phyloP scores from a whole-genome alignment of 2,113 vertebrate species.

The Nanorana parkeri region DNA sequence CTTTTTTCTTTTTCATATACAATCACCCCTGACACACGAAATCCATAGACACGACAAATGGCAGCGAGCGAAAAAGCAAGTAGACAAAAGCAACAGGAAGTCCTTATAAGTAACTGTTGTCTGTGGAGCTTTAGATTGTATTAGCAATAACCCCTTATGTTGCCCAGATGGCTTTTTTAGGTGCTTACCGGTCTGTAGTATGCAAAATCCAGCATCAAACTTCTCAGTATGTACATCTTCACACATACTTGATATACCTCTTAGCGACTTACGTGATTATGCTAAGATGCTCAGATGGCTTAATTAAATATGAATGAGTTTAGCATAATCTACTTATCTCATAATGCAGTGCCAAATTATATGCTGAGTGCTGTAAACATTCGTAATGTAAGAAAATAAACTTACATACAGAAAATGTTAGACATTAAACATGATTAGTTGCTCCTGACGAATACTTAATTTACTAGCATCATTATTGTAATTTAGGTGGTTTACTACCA shows the following conservation, averaged over 20 bases:
- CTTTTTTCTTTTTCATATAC: no score
- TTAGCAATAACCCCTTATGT: neutral
- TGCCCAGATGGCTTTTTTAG: neutral
- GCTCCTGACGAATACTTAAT: neutral
- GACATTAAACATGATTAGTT: neutral
- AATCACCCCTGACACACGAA: no score
- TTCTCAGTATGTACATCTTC: constrained; percentile 38
- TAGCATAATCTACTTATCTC: constrained; percentile 47
- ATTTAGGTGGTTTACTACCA: neutral
- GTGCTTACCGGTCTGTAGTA: constrained; percentile 12
- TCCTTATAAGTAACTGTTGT: no score
- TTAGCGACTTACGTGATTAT: constrained; percentile 41
- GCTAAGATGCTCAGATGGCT: constrained; percentile 38
- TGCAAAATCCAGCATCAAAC: neutral
- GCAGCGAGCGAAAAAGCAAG: no score
- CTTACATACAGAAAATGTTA: neutral
- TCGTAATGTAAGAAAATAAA: constrained; percentile 31
- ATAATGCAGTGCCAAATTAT: constrained; percentile 48
- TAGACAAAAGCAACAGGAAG: no score
- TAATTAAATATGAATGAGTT: constrained; percentile 47
- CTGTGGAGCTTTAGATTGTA: no score
- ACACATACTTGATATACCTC: constrained; percentile 35
- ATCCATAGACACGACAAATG: no score
- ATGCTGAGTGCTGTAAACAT: constrained; percentile 43
- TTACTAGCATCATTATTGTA: neutral